phyloP scores from a whole-genome alignment of 1,140 invertebrate genomes.

The Ostrea denselamellosa region DNA sequence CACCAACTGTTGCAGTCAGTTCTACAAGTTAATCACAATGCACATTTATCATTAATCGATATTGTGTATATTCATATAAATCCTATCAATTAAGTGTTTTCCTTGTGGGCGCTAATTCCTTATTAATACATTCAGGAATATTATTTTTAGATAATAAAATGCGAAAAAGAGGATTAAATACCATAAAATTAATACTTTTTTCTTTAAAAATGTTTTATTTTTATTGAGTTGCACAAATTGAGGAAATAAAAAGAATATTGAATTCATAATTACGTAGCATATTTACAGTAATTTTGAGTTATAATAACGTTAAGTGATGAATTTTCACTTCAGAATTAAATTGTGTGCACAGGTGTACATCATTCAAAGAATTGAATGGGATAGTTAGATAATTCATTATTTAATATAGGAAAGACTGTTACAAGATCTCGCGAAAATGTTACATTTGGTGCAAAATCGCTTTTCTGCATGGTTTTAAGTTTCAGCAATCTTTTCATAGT shows the following conservation, averaged over 20 bases:
- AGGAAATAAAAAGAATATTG: no score
- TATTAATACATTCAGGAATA: not conserved
- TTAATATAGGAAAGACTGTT: not conserved
- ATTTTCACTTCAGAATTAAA: no score
- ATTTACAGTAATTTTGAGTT: no score
- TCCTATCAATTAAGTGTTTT: not conserved
- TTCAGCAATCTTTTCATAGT: not conserved
- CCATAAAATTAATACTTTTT: no score
- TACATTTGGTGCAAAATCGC: not conserved
- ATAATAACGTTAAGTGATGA: no score
- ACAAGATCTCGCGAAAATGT: not conserved
- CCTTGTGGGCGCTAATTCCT: not conserved
- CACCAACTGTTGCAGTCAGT: constrained; percentile 27
- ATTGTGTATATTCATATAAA: not conserved
- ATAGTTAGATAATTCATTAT: not conserved
- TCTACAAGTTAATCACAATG: not conserved
- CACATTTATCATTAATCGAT: not conserved
- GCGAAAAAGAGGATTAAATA: no score
- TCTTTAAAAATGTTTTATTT: no score
- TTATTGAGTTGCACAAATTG: no score
- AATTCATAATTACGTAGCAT: no score
- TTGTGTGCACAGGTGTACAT: constrained; percentile 1
- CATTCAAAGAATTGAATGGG: not conserved
- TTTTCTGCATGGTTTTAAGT: not conserved
- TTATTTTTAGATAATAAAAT: no score